A percentile compares a stretch with the other conserved stretches of the same genome.
phyloP scores from a whole-genome alignment of 2,888 invertebrate genomes.

The Rotaria macrura region DNA sequence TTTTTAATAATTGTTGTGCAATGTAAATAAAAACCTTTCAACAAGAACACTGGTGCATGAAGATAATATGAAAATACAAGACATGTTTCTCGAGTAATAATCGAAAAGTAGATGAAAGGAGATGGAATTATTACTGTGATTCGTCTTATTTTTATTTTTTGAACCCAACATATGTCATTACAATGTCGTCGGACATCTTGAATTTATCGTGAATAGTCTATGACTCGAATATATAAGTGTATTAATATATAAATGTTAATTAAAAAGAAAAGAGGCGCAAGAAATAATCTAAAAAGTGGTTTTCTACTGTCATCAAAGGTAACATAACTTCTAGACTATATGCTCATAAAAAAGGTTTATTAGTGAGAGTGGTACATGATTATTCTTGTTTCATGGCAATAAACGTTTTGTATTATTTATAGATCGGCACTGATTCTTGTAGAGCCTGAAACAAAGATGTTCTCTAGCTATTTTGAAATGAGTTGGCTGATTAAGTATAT shows the following conservation, averaged over 20 bases:
- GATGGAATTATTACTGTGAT: no score
- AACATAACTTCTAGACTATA: not conserved
- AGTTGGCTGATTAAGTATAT: not conserved
- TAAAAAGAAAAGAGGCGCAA: not conserved
- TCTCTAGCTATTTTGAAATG: not conserved
- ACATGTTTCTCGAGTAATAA: not conserved
- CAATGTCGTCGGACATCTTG: no score
- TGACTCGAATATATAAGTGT: no score
- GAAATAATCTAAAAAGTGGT: not conserved
- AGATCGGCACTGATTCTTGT: not conserved
- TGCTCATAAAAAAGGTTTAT: not conserved
- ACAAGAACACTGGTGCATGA: not conserved
- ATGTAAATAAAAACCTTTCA: no score
- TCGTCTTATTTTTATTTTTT: no score
- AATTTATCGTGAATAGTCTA: no score
- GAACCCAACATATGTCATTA: no score
- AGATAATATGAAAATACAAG: not conserved
- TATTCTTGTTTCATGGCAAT: not conserved
- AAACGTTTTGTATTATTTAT: not conserved
- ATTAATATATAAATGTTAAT: no score
- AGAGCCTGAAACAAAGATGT: not conserved
- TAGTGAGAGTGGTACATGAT: not conserved
- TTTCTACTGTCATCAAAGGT: not conserved
- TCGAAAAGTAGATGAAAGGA: not conserved
- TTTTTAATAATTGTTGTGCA: not conserved